Evolutionary conservation across 2,888 invertebrate genomes (phyloP).

Genomic region (Netelia virgata): DNA sequence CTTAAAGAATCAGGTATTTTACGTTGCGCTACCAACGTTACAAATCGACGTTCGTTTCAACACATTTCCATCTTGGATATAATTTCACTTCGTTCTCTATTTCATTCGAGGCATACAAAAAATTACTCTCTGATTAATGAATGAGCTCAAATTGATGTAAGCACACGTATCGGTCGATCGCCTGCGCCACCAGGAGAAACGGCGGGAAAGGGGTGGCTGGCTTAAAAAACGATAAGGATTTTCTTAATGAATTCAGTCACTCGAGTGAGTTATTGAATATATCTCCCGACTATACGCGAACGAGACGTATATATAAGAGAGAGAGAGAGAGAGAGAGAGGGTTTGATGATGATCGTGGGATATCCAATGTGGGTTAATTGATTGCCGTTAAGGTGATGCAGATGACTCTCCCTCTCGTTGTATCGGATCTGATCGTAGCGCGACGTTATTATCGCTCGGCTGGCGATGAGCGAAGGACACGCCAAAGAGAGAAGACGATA

Average conservation of each 20-base stretch:
- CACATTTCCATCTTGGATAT: neutral
- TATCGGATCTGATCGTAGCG: conserved; percentile 43
- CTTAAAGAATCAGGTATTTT: neutral
- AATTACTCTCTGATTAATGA: conserved; percentile 60
- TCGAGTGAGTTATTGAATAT: conserved; percentile 64
- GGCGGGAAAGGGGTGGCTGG: neutral
- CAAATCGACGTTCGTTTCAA: neutral
- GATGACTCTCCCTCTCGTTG: conserved; percentile 57
- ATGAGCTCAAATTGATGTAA: conserved; percentile 60
- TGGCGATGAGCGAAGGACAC: conserved; percentile 26
- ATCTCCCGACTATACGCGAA: conserved; percentile 42
- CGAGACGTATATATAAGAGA: conserved; percentile 18
- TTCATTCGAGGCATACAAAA: conserved; percentile 28
- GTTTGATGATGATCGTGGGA: conserved; percentile 62
- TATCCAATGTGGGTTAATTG: conserved; percentile 67
- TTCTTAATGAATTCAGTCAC: conserved; percentile 64
- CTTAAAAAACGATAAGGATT: conserved; percentile 54
- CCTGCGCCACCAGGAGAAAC: neutral
- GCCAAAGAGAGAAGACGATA: conserved; percentile 18
- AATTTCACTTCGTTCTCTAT: neutral
- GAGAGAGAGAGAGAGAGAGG: neutral
- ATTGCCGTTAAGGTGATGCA: conserved; percentile 65
- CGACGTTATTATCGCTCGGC: conserved; percentile 25
- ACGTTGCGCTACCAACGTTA: neutral
- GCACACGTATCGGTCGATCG: neutral